phyloP scores from a whole-genome alignment of 2,113 vertebrate genomes.

The Reinhardtius hippoglossoides region DNA sequence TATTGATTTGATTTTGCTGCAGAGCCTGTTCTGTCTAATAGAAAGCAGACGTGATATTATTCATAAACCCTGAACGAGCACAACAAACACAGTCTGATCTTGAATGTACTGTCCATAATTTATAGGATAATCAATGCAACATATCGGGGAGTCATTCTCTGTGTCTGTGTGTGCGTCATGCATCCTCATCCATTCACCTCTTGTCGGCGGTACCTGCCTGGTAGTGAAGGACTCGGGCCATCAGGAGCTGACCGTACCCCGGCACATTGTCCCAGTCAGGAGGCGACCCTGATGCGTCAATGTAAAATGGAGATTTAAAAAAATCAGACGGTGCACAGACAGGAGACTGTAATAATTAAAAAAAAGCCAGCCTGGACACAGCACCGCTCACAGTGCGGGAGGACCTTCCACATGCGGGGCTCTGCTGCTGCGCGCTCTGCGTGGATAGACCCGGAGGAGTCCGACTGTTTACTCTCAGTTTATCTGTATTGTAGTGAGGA shows the following conservation, averaged over 20 bases:
- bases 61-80: conserved; percentile 16
- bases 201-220: conserved; percentile 77
- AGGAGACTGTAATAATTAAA: conserved; percentile 20
- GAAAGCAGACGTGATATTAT: conserved; percentile 4
- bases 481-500: background rate
- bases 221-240: conserved; percentile 55
- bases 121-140: conserved; percentile 7
- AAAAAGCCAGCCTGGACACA: conserved; percentile 55
- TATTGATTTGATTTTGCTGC: conserved; percentile 61
- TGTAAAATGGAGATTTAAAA: conserved; percentile 73
- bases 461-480: background rate
- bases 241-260: conserved; percentile 62
- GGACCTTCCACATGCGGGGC: conserved; percentile 72
- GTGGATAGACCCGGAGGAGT: background rate
- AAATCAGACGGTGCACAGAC: conserved; percentile 42
- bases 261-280: conserved; percentile 68
- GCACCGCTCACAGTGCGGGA: conserved; percentile 81
- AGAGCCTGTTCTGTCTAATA: conserved; percentile 31
- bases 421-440: conserved; percentile 4
- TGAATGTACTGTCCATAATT: conserved; percentile 24
- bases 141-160: conserved; percentile 12
- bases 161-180: conserved; percentile 14
- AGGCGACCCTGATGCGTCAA: conserved; percentile 67
- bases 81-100: conserved; percentile 3
- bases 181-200: conserved; percentile 71